phyloP scores from a whole-genome alignment of 2,888 invertebrate genomes.

The Neria commutata region DNA sequence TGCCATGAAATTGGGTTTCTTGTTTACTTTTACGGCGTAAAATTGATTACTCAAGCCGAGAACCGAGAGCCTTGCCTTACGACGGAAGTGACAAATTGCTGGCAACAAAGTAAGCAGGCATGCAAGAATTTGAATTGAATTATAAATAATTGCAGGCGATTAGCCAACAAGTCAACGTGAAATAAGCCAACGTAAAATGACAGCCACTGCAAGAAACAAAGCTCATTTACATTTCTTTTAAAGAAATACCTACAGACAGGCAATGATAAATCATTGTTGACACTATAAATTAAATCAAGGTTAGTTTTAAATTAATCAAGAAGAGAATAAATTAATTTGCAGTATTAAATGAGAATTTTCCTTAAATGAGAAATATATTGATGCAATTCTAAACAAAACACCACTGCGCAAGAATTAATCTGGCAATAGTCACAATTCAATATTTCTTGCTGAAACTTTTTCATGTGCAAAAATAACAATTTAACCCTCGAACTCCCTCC shows the following conservation, averaged over 20 bases:
- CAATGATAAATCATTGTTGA: too few relatives aligned
- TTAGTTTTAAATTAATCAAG: neutral
- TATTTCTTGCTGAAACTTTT: too few relatives aligned
- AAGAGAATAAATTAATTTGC: neutral
- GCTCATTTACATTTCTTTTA: too few relatives aligned
- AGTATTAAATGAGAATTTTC: neutral
- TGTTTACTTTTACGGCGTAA: neutral
- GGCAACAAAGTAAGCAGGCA: neutral
- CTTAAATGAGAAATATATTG: neutral
- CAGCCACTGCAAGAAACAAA: neutral
- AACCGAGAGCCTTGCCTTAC: neutral
- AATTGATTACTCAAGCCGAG: neutral
- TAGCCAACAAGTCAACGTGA: neutral
- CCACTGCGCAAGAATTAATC: too few relatives aligned
- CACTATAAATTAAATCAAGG: neutral
- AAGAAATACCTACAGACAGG: too few relatives aligned
- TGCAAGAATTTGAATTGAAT: neutral
- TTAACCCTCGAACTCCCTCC: too few relatives aligned
- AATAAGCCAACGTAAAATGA: neutral
- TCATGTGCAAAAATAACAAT: too few relatives aligned
- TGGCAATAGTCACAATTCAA: too few relatives aligned
- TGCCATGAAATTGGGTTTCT: neutral
- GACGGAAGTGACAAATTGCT: slow-evolving; percentile 4
- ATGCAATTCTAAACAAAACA: neutral
- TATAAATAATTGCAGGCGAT: neutral